phyloP scores from a whole-genome alignment of 2,113 vertebrate genomes.

The Cephalophus harveyi region DNA sequence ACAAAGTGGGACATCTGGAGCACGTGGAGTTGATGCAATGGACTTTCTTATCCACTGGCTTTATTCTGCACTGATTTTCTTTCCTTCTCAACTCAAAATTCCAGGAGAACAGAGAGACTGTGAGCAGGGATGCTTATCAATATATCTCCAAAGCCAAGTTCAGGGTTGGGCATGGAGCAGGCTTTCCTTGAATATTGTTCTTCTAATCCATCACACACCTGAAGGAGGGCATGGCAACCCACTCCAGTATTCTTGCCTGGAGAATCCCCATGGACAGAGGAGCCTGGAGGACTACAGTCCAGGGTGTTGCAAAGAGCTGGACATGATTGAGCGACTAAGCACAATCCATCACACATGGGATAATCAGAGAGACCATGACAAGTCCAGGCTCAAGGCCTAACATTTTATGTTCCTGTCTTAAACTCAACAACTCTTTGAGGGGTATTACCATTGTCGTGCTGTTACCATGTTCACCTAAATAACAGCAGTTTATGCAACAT shows the following conservation, averaged over 20 bases:
- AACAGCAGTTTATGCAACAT: not conserved
- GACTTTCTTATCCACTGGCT: not conserved
- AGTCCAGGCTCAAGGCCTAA: not conserved
- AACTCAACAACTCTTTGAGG: not conserved
- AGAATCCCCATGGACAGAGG: not conserved
- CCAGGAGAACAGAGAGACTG: not conserved
- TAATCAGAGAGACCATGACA: not conserved
- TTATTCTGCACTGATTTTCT: not conserved
- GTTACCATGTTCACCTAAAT: not conserved
- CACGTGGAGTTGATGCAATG: fast-evolving
- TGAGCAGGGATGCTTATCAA: not conserved
- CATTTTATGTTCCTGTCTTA: not conserved
- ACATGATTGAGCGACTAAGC: not conserved
- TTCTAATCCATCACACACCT: not conserved
- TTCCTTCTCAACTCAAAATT: not conserved
- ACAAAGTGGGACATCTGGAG: not conserved
- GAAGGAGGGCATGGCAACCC: not conserved
- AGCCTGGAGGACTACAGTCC: not conserved
- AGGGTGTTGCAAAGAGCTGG: not conserved
- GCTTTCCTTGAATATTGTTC: not conserved
- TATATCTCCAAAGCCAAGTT: not conserved
- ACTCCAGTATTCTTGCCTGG: not conserved
- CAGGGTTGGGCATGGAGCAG: not conserved
- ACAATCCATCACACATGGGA: not conserved
- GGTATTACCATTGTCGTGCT: not conserved